Base-by-base conservation (phyloP, 1,140 invertebrate genomes). In the Carposina sasakii region DNA sequence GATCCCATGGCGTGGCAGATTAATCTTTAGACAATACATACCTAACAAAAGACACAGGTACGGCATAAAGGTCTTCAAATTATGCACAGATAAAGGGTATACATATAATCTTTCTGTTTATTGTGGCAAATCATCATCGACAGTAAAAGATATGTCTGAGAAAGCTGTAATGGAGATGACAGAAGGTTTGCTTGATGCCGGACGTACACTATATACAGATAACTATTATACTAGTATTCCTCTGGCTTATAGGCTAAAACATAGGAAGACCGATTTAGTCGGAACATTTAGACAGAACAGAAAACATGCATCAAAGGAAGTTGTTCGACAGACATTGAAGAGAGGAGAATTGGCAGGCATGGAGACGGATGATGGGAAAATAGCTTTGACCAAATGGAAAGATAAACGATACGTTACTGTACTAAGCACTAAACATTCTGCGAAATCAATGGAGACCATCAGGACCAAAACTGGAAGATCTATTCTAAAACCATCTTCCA, bases 321-420 rank as follows among this genome's bases (percentile, higher is more conserved):
- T 37, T 21, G 17, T 49, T 33, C 22, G 53, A 30, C 41, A 44
- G 20, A 57, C 60, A 26, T 31, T 51, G 37, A 49, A 57, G 52
- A 48, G 39, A 48, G 54, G 60, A 20, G 52, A 61, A 46, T 43
- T 53, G 16, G 51, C 57, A 19, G 31, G 20, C n/a, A 37, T 50
- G 19, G 26, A 49, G 21, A 37, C 52, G 43, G 40, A 48, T 10
- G 20, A 19, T 3, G 34, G 19, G 15, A 43, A 62, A 1, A 56
- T 43, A 13, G 57, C 64, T 15, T 22, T 50, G 13, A n/a, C n/a
- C n/a, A 60, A 63, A 55, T 63, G 57, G 63, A 56, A 54, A 31
- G 50, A 63, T 48, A 58, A 56, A 48, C 9, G 54, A 17, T 52
- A 66, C 33, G 60, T 69, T 12, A 30, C 56, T 9, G 57, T 53